Evolutionary conservation across 2,113 vertebrate genomes (phyloP), one percentile per base, ranked within the genome.

Genomic region (Dendrocopos noguchii): DNA sequence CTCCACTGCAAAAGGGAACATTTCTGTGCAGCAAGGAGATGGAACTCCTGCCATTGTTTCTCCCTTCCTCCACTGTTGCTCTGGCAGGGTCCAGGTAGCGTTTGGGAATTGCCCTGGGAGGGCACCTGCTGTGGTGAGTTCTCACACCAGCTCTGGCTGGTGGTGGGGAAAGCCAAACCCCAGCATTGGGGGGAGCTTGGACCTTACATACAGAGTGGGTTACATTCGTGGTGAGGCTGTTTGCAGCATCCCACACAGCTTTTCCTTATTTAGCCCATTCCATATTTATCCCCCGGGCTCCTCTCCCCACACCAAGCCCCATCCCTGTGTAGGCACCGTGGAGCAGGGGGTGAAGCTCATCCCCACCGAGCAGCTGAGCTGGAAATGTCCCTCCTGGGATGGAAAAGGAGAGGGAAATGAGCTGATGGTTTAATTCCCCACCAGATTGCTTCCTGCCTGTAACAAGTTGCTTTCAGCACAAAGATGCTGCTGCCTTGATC

Each of bases 231-330:
- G 56, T 3, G 28, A 80, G 90, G 88, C 80, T 92, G 87, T 39
- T 94, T 1, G 1, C 95, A 88, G 84, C 93, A 84, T 78, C 95
- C 93, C 93, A 92, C 89, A 2, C 89, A 68, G 91, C 91, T 47
- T 42, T 84, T 55, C 95, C 87, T 88, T n/a, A 90, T 96, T 94
- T 92, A 96, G 88, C 74, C 80, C 10, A 0, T 42, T 17, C 77
- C 53, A 4, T 72, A 75, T 92, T 93, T 93, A 86, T 81, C 87
- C 71, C 47, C 19, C 5, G 1, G 61, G 31, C 80, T 87, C 65
- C 77, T 91, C 77, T 88, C 74, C 65, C 77, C 74, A 68, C 82
- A 82, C 42, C 64, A 55, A 66, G 75, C 3, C 44, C n/a, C 9
- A 7, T 7, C 91, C 70, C 15, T 2, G 27, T 25, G 39, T 56